Evolutionary conservation across 2,888 invertebrate genomes (phyloP), one percentile per base, ranked within the genome.

Genomic region (Caenorhabditis sp.): DNA sequence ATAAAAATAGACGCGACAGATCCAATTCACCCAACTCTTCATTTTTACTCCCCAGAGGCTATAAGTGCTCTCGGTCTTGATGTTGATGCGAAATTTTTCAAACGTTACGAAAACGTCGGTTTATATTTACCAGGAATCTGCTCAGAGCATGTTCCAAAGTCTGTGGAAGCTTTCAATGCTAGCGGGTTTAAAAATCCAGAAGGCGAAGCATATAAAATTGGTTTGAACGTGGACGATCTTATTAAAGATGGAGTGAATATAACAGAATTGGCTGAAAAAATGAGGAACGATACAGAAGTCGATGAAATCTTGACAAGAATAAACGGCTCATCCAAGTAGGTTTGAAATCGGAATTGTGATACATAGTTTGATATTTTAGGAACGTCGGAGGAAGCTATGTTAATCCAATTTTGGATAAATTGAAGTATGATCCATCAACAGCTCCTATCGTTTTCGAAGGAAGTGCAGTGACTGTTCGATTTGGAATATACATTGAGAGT

Each of bases 401-500:
- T 43, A 68, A 84, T 8, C 87, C 87, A 0, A 83, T 87, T 2
- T 78, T 87, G 24, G 77, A 81, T 51, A 86, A 87, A 68, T 83
- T 84, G 43, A 83, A 87, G 60, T 87, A 87, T 62, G 87, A 87
- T 62, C 81, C 85, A 0, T 86, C 83, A 60, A 84, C 87, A 8
- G 83, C 87, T 0, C 87, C 87, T 0, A 85, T 85, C 36, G 82
- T 87, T 6, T 85, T 85, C 59, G 78, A 81, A 65, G 81, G 75
- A 53, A 81, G 81, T 50, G 86, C 86, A 6, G 86, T 87, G 0
- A 81, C 80, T 1, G 87, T 87, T 0, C 60, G 86, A 27, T 85
- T 87, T 58, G 87, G 87, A 14, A 86, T 87, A n/a, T 87, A 87
- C 61, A 87, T 87, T 26, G 86, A 87, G 55, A 81, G 81, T n/a